These are phyloP conservation scores for Nycteola revayana DNA, from an alignment of 2,888 invertebrate species.

Conservation along the genomic window DNA sequence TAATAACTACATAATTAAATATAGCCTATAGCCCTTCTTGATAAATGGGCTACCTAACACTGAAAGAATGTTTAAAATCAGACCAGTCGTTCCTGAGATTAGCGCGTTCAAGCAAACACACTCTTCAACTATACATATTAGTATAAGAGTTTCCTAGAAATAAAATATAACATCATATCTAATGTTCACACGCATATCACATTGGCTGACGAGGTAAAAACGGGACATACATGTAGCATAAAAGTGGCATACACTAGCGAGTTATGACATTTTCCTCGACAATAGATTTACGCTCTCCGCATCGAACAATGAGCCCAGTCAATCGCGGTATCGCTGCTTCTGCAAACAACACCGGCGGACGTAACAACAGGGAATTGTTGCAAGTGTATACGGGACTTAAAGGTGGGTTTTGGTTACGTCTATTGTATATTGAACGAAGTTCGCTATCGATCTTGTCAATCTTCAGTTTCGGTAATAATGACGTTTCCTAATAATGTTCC, in stretches of 20 bases:
- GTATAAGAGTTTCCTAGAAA: too few relatives aligned
- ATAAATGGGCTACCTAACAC: too few relatives aligned
- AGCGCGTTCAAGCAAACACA: too few relatives aligned
- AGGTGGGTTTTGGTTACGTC: constrained; percentile 37
- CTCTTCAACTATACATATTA: too few relatives aligned
- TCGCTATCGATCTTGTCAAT: constrained; percentile 42
- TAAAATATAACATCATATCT: too few relatives aligned
- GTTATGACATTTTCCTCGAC: constrained; percentile 49
- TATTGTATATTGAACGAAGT: constrained; percentile 38
- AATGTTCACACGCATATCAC: too few relatives aligned
- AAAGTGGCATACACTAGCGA: constrained; percentile 12
- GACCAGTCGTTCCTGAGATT: too few relatives aligned
- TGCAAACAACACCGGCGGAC: constrained; percentile 45
- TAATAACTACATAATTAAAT: too few relatives aligned
- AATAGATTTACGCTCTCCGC: constrained; percentile 47
- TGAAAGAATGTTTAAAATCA: too few relatives aligned
- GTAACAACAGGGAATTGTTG: constrained; percentile 37
- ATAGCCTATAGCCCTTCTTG: too few relatives aligned
- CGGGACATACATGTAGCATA: constrained; percentile 5
- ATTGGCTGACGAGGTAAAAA: too few relatives aligned
- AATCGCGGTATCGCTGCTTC: constrained; percentile 54
- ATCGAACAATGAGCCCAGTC: constrained; percentile 56
- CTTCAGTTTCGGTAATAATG: constrained; percentile 27
- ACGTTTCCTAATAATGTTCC: constrained; percentile 4
- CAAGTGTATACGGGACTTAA: constrained; percentile 40